A percentile compares a stretch with the other conserved stretches of the same genome.
Evolutionary conservation across 2,888 invertebrate species (phyloP).

Genomic region (Pandemis corylana): DNA sequence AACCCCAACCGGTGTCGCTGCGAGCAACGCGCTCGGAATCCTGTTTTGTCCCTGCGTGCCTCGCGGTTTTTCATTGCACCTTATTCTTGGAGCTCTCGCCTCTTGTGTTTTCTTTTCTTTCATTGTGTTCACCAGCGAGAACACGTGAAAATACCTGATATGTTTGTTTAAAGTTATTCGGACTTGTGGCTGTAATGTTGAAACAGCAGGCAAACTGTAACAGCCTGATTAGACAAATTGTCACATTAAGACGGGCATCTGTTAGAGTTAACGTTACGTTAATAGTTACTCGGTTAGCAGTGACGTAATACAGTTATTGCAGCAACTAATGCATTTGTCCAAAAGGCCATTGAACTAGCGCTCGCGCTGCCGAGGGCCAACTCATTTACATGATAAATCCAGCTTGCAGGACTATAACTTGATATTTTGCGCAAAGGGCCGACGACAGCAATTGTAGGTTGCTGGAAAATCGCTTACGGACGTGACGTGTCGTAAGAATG

Average conservation of each 20-base stretch:
- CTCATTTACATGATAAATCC: conserved; percentile 46
- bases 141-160: conserved; percentile 11
- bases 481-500: conserved; percentile 58
- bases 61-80: conserved; percentile 44
- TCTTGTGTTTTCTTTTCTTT: conserved; percentile 24
- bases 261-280: conserved; percentile 36
- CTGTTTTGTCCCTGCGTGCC: conserved; percentile 55
- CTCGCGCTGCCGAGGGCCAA: conserved; percentile 35
- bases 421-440: conserved; percentile 67
- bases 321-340: conserved; percentile 48
- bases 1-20: conserved; percentile 30
- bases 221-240: conserved; percentile 25
- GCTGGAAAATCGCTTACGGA: conserved; percentile 59
- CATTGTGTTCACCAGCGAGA: conserved; percentile 19
- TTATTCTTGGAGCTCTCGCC: conserved; percentile 33
- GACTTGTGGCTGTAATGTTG: conserved; percentile 10
- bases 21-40: conserved; percentile 49
- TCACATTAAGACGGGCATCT: conserved; percentile 26
- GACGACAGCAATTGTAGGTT: conserved; percentile 67
- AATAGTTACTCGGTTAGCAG: conserved; percentile 31
- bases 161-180: background rate
- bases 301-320: conserved; percentile 40
- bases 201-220: conserved; percentile 4
- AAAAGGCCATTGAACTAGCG: conserved; percentile 50
- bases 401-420: conserved; percentile 58